Evolutionary conservation across 2,113 vertebrate species (phyloP).

Genomic region (Monarcha castaneiventris): DNA sequence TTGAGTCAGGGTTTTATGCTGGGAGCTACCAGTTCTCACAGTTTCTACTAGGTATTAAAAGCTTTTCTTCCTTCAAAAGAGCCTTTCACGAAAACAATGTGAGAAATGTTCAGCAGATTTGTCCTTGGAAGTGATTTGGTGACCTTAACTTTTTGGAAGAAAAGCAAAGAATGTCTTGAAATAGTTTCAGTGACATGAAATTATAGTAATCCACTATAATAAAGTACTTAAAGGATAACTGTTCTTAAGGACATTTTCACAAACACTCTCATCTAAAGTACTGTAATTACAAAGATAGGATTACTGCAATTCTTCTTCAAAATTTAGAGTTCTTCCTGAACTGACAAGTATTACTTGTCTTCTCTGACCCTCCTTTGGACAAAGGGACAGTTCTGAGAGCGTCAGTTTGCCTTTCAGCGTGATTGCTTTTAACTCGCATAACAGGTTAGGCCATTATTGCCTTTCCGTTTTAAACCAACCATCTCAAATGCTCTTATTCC

Average conservation of each 20-base stretch:
- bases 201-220: constrained; percentile 19
- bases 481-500: background rate
- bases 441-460: background rate
- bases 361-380: background rate
- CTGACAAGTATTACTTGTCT: background rate
- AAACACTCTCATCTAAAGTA: background rate
- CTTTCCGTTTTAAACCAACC: background rate
- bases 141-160: background rate
- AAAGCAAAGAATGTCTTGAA: background rate
- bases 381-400: background rate
- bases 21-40: background rate
- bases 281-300: constrained; percentile 4
- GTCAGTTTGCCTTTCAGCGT: background rate
- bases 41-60: background rate
- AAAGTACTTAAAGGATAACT: background rate
- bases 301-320: constrained; percentile 12
- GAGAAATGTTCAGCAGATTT: background rate
- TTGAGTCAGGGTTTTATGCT: background rate
- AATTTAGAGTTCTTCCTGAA: background rate
- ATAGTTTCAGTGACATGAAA: constrained; percentile 12
- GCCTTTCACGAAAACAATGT: background rate
- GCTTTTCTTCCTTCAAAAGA: background rate
- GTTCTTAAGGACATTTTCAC: background rate
- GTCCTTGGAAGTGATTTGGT: background rate
- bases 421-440: background rate